Base-by-base conservation (phyloP, 2,113 vertebrate genomes). In the Kryptolebias marmoratus region DNA sequence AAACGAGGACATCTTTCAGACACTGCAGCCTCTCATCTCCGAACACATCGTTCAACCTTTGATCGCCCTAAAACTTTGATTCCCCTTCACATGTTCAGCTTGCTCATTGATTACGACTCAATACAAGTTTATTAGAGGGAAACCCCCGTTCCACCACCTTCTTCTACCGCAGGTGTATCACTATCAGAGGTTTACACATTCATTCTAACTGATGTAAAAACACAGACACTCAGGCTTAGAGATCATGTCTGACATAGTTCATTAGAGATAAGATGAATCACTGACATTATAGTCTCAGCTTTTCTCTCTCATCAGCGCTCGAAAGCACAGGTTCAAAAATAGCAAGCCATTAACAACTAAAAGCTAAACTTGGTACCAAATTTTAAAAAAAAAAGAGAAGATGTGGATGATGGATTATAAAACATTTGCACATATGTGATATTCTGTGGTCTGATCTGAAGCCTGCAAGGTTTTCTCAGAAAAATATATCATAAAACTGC, bases 1-100 rank as follows among this genome's bases (percentile, higher is more conserved):
- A 86, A 72, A 63, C 60, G 70, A 74, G 77, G 72, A 65, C 78
- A 81, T 77, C 22, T 22, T 22, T 22, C 22, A 22, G 22, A 22
- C 22, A 81, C 85, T 49, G 84, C 76, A 53, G 71, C 82, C 74
- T 88, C 85, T 85, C 82, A 80, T 82, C 75, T 79, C 58, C 47
- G 10, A 62, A 31, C 55, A 68, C 64, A 31, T 80, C 77, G 79
- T 69, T n/a, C 80, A 81, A 71, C 49, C 62, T 88, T 88, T 90
- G 84, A 92, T 89, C 81, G 50, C 65, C 68, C 50, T 14, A 62
- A 62, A 90, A 82, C 80, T 80, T 68, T 78, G 78, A 71, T 86
- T 87, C 76, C 68, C 83, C 82, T 89, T 89, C 84, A 83, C 69
- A 81, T 45, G 13, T 70, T 82, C 75, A 32, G 74, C 73, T 27